These are phyloP conservation scores for Channallabes apus DNA, from an alignment of 2,797 vertebrate genomes.

Conservation along the genomic window DNA sequence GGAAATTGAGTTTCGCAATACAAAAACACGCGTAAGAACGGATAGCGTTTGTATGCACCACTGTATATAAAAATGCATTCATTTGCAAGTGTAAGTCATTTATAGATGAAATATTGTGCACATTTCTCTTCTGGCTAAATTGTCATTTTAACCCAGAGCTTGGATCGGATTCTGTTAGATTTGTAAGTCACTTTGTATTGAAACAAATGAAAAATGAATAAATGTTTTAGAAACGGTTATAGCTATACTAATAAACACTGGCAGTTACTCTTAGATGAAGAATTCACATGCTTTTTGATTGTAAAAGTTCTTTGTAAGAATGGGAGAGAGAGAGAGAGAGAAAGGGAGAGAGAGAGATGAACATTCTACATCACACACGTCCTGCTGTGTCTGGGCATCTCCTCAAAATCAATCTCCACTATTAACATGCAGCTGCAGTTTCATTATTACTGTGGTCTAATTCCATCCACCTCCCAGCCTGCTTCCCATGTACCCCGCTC, in stretches of 20 bases:
- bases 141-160: background rate
- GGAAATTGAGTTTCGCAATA: no score
- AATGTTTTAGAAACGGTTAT: background rate
- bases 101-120: background rate
- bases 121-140: background rate
- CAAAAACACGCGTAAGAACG: no score
- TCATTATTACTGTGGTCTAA: slow-evolving; percentile 67
- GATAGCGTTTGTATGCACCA: no score
- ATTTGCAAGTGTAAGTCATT: no score
- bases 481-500: slow-evolving; percentile 19
- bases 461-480: slow-evolving; percentile 32
- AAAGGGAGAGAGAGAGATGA: background rate
- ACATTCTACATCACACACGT: slow-evolving; percentile 42
- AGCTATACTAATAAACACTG: slow-evolving; percentile 17
- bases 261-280: background rate
- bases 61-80: no score
- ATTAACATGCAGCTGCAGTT: slow-evolving; percentile 74
- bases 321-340: background rate
- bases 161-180: background rate
- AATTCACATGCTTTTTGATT: background rate
- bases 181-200: background rate
- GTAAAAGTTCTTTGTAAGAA: background rate
- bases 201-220: background rate
- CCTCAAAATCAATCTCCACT: slow-evolving; percentile 77
- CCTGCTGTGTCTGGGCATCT: slow-evolving; percentile 67